phyloP scores from a whole-genome alignment of 2,797 vertebrate species.

The Lagorchestes hirsutus region DNA sequence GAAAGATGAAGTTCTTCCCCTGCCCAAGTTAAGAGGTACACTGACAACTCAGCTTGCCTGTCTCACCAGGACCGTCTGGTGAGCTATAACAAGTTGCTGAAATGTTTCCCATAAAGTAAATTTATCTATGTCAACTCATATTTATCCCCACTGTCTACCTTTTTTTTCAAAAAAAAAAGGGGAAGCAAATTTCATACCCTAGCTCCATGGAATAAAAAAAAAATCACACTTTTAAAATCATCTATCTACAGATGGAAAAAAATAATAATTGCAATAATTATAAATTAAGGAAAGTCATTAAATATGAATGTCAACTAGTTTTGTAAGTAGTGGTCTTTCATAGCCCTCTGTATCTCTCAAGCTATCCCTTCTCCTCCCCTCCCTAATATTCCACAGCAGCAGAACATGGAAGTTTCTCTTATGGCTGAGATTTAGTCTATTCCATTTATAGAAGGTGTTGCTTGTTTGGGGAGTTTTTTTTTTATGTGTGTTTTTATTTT shows the following conservation, averaged over 20 bases:
- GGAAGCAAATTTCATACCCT: not conserved
- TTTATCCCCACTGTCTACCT: not conserved
- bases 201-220: not conserved
- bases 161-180: not conserved
- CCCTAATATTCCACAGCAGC: not conserved
- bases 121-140: not conserved
- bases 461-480: not conserved
- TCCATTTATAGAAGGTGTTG: not conserved
- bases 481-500: not conserved
- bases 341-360: not conserved
- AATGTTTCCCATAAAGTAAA: not conserved
- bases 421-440: not conserved
- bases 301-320: not conserved
- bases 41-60: not conserved
- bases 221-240: not conserved
- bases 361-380: not conserved
- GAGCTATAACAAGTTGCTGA: not conserved
- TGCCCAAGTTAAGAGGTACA: not conserved
- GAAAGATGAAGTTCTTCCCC: not conserved
- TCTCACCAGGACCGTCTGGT: not conserved
- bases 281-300: not conserved
- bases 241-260: not conserved
- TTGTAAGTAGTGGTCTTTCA: too few species aligned
- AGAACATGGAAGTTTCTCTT: not conserved
- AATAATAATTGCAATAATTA: not conserved